Conservation (phyloP, 2,888 invertebrate species). For the Dryococelus australis region DNA sequence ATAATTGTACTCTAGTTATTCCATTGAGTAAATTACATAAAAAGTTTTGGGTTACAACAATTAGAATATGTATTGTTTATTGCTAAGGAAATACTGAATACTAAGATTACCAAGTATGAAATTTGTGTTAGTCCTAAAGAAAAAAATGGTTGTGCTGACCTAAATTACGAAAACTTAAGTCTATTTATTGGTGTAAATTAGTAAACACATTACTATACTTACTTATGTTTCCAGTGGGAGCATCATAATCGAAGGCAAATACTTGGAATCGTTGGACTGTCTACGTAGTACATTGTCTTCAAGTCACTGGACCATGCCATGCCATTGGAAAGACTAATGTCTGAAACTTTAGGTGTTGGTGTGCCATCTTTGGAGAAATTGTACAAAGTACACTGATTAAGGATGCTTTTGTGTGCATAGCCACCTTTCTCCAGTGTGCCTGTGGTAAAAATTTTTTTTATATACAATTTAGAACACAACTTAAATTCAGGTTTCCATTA, state of each 20-base stretch:
- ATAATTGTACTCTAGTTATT: too few relatives aligned
- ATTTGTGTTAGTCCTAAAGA: neutral
- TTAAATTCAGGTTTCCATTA: too few relatives aligned
- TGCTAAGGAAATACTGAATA: neutral
- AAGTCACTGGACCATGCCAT: constrained; percentile 75
- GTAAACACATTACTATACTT: constrained; percentile 53
- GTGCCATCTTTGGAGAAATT: constrained; percentile 39
- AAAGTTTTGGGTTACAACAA: neutral
- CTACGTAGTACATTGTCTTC: constrained; percentile 77
- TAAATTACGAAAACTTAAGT: too few relatives aligned
- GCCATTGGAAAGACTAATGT: constrained; percentile 77
- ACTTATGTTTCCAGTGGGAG: constrained; percentile 70
- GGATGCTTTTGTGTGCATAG: neutral
- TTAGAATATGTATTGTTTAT: neutral
- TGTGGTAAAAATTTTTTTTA: too few relatives aligned
- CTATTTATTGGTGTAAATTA: too few relatives aligned
- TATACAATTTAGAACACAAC: too few relatives aligned
- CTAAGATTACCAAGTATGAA: too few relatives aligned
- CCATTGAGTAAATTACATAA: too few relatives aligned
- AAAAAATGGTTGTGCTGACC: too few relatives aligned
- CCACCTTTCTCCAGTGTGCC: constrained; percentile 1
- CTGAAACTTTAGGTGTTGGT: constrained; percentile 43
- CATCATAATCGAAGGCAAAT: constrained; percentile 76
- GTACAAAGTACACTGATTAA: constrained; percentile 61
- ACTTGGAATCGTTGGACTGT: constrained; percentile 73